Evolutionary conservation across 2,888 invertebrate genomes (phyloP), one percentile per base, ranked within the genome.

Genomic region (Bombylius discolor): DNA sequence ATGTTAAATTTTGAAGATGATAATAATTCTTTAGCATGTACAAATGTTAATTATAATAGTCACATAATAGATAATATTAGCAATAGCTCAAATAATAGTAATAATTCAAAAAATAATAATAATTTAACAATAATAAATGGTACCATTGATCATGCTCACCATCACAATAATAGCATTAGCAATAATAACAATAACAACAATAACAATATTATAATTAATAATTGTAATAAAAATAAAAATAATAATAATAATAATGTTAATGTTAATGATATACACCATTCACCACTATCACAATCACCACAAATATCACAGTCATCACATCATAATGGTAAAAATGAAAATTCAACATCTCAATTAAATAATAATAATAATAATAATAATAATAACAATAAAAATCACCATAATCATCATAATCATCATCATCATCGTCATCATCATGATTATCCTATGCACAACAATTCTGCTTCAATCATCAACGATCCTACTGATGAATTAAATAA

Each of bases 1-100:
- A 56, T 56, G 52, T 56, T 44, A 51, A 59, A 60, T 59, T 56
- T 60, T 60, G 56, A 59, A 56, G 51, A 51, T 52, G 56, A 62
- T 57, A 56, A 47, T 51, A 55, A 46, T 57, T 56, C 57, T 55
- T 56, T 51, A 52, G 56, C 58, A 60, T 59, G 55, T 58, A 52
- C 47, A 56, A 57, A 49, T 54, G 45, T 32, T 54, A 54, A 52
- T 51, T 47, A 31, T n/a, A 53, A 52, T 53, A 56, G 53, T 47
- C 42, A 44, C 52, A 56, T 48, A 48, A 46, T 36, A 13, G 56
- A 56, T 53, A 58, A 58, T 52, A 53, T 34, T 49, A 46, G 50
- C 50, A 56, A 44, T 51, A 52, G 48, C 56, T 23, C 8, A 36
- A 36, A 36, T 36, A 36, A 36, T 36, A 5, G 8, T 36, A 8